Base-by-base conservation (phyloP, 2,888 invertebrate species). In the Belgica antarctica region DNA sequence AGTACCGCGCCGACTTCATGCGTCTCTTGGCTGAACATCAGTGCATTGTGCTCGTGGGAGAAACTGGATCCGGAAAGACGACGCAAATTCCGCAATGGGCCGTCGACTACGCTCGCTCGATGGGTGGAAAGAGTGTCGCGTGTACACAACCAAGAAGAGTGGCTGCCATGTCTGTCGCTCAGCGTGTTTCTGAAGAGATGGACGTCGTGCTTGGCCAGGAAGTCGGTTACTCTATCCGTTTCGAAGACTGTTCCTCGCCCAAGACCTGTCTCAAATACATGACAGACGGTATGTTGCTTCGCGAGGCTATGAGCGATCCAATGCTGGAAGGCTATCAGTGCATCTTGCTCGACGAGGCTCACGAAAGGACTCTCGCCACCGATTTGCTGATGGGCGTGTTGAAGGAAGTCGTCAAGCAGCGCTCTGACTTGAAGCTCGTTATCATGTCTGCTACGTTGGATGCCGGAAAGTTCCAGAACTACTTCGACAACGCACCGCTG, bases 361-460 rank as follows among this genome's bases (percentile, higher is more conserved):
- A 99, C 81, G 99, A 99, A 82, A 87, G 99, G 75, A 99, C 99
- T 0, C 81, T 99, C 46, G 96, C 98, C 0, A 99, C 99, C 0
- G 99, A 99, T 78, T 96, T 99, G 70, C 82, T 99, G 1, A 99
- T 99, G 99, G 99, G 99, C 41, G 94, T 99, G 0, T 80, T 96
- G 0, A 97, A 99, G 79, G 98, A 99, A 82, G 96, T 99, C 0
- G 92, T 80, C 34, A 76, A 80, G 73, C 96, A 97, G 75, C 84
- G 99, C 24, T 81, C 85, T 0, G 98, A 99, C 79, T 83, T 99
- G 71, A 99, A 99, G 80, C 83, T 99, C 71, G 95, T 99, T 72
- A 93, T 99, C 76, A 99, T 99, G 99, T 96, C 96, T 72, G 99
- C 99, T 0, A 99, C 99, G 0, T 82, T 99, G 28, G 99, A 99